Evolutionary conservation across 2,113 vertebrate genomes (phyloP).

Genomic region (Emydura subglobosa): DNA sequence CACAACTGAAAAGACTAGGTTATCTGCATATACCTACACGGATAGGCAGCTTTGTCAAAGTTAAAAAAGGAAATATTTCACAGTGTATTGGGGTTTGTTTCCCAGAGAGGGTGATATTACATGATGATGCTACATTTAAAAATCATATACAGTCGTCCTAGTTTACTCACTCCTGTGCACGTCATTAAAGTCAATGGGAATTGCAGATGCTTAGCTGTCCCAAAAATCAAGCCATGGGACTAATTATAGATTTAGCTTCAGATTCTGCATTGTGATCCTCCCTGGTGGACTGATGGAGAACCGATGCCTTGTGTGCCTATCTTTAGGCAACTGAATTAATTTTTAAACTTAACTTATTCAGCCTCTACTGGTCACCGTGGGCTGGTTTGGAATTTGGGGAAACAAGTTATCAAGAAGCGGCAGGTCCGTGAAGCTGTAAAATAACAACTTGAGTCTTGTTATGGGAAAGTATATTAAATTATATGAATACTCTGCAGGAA

Average conservation of each 20-base stretch:
- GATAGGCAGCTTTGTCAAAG: neutral
- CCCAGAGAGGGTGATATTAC: neutral
- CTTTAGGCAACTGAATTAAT: too few relatives aligned
- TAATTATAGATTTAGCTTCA: neutral
- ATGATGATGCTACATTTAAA: neutral
- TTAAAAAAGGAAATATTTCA: neutral
- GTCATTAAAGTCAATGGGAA: neutral
- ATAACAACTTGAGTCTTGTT: neutral
- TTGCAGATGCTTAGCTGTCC: too few relatives aligned
- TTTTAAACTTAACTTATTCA: neutral
- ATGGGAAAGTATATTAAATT: neutral
- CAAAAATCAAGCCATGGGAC: neutral
- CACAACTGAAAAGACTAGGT: neutral
- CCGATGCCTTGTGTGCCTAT: too few relatives aligned
- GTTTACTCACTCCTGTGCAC: neutral
- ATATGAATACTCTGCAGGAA: conserved; percentile 1
- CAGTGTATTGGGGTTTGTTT: neutral
- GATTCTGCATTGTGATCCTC: too few relatives aligned
- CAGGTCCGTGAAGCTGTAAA: neutral
- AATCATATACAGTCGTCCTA: neutral
- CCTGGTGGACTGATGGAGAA: too few relatives aligned
- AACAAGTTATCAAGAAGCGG: neutral
- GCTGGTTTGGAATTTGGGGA: neutral
- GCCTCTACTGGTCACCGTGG: neutral
- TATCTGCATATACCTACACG: neutral